Evolutionary conservation across 2,888 invertebrate species (phyloP).

Genomic region (Lasioglossum villosulum): DNA sequence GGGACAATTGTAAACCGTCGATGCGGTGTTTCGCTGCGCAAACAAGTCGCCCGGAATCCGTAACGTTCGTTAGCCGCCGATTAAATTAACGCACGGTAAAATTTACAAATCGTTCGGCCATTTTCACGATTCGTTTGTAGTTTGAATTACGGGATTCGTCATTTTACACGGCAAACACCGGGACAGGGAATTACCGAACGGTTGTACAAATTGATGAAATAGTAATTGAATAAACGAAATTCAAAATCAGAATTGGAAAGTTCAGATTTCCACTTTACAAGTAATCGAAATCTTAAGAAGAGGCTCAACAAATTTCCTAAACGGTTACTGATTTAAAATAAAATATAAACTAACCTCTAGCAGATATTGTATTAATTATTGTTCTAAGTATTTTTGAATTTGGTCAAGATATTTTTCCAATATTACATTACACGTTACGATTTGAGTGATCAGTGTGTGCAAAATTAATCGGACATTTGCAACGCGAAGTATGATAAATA

Average conservation of each 20-base stretch:
- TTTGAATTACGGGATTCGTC: neutral
- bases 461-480: neutral
- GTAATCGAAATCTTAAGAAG: no score
- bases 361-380: neutral
- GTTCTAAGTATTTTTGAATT: neutral
- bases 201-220: neutral
- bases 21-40: neutral
- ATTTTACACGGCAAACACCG: neutral
- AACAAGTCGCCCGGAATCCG: neutral
- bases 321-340: neutral
- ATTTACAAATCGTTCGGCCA: constrained; percentile 12
- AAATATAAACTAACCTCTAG: neutral
- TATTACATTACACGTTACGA: neutral
- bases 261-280: neutral
- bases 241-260: neutral
- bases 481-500: neutral
- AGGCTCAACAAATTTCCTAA: no score
- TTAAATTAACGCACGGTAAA: neutral
- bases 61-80: constrained; percentile 13
- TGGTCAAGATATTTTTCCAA: neutral
- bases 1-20: constrained; percentile 13
- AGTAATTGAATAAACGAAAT: neutral
- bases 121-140: neutral
- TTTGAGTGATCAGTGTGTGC: neutral
- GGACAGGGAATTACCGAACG: neutral